A percentile compares a stretch with the other conserved stretches of the same genome.
phyloP scores from a whole-genome alignment of 2,797 vertebrate species.

The Lycodopsis pacificus region DNA sequence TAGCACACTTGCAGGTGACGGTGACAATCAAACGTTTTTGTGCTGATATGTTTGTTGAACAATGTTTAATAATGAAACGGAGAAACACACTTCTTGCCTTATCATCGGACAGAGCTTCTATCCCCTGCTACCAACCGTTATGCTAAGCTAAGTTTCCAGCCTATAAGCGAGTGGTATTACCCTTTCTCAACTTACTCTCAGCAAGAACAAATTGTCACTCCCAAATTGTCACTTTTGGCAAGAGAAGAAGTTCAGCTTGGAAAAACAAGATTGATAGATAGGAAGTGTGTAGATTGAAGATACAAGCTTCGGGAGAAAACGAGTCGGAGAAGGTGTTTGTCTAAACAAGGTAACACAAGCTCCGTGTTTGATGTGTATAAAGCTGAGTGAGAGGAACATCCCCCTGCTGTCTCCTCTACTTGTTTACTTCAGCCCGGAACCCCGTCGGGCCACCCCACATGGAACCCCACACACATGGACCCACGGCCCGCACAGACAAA shows the following conservation, averaged over 20 bases:
- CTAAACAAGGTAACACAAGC: slow-evolving; percentile 61
- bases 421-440: slow-evolving; percentile 67
- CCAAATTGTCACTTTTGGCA: slow-evolving; percentile 4
- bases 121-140: neutral
- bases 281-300: slow-evolving; percentile 13
- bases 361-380: slow-evolving; percentile 54
- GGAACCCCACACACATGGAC: slow-evolving; percentile 56
- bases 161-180: neutral
- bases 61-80: neutral
- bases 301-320: slow-evolving; percentile 28
- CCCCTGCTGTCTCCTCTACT: slow-evolving; percentile 59
- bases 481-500: slow-evolving; percentile 62
- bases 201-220: neutral
- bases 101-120: neutral
- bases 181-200: neutral
- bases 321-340: slow-evolving; percentile 48
- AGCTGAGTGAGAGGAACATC: slow-evolving; percentile 66
- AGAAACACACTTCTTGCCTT: neutral
- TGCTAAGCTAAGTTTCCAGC: neutral
- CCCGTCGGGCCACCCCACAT: slow-evolving; percentile 41
- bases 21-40: neutral
- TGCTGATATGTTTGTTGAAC: neutral
- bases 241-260: neutral
- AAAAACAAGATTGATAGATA: neutral
- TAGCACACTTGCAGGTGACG: neutral